Conservation (phyloP, 1,140 invertebrate species). For the Daktulosphaira vitifoliae region DNA sequence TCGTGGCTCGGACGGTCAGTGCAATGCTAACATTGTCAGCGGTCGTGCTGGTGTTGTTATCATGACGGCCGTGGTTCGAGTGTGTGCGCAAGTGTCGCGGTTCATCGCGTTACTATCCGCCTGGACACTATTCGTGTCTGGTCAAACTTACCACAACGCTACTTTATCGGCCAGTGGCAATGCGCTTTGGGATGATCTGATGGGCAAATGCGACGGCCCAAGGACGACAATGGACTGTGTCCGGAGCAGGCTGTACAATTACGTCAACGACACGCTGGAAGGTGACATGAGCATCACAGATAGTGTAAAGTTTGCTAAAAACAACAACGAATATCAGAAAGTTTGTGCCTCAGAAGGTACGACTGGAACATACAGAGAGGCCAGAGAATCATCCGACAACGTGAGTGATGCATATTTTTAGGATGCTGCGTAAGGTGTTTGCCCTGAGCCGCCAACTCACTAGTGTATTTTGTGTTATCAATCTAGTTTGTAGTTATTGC, state of each 20-base stretch:
- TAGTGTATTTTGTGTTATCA: too few species aligned
- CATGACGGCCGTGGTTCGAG: constrained; percentile 12
- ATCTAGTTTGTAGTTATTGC: too few species aligned
- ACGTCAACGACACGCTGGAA: constrained; percentile 55
- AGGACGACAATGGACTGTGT: constrained; percentile 60
- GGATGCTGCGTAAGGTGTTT: too few species aligned
- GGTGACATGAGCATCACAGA: constrained; percentile 59
- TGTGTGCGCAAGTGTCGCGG: not conserved
- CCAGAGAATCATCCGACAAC: not conserved
- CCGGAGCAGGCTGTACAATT: constrained; percentile 63
- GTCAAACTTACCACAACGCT: not conserved
- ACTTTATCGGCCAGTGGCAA: not conserved
- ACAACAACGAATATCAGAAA: constrained; percentile 42
- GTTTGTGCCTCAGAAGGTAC: not conserved
- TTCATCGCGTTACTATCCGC: too few species aligned
- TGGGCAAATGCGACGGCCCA: constrained; percentile 55
- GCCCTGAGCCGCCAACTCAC: too few species aligned
- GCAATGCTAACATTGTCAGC: constrained; percentile 26
- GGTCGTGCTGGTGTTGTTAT: not conserved
- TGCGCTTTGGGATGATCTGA: constrained; percentile 57
- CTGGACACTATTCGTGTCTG: not conserved
- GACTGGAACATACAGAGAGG: not conserved
- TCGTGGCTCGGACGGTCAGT: constrained; percentile 9
- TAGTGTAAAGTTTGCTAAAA: constrained; percentile 57
- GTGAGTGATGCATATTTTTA: too few species aligned